phyloP scores from a whole-genome alignment of 2,888 invertebrate species.

The Lypha dubia region DNA sequence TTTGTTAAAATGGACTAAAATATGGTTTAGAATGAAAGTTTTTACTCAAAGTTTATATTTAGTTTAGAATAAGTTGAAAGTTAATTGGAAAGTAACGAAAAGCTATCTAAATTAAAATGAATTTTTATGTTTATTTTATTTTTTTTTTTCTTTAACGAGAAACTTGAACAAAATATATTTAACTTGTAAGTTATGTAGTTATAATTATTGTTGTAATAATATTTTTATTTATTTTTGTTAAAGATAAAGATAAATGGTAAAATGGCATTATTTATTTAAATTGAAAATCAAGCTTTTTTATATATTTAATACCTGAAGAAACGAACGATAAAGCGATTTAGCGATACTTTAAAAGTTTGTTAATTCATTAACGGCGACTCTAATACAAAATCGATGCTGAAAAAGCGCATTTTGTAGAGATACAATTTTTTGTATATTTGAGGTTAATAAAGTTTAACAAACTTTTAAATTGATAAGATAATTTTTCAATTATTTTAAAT shows the following conservation, averaged over 20 bases:
- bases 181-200: conserved; percentile 46
- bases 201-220: conserved; percentile 38
- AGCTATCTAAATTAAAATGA: conserved; percentile 58
- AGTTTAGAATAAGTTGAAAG: conserved; percentile 24
- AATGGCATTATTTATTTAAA: conserved; percentile 30
- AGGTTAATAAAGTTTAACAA: conserved; percentile 50
- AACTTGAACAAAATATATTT: conserved; percentile 64
- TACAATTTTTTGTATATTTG: not conserved
- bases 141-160: conserved; percentile 63
- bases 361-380: conserved; percentile 3
- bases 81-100: conserved; percentile 61
- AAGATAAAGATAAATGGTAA: conserved; percentile 10
- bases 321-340: conserved; percentile 52
- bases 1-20: conserved; percentile 22
- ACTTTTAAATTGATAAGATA: conserved; percentile 58
- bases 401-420: not conserved
- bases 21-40: conserved; percentile 25
- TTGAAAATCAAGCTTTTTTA: conserved; percentile 40
- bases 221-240: not conserved
- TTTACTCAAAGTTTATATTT: conserved; percentile 30
- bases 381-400: not conserved
- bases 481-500: conserved; percentile 12
- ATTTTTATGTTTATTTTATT: conserved; percentile 52
- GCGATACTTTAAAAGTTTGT: conserved; percentile 64
- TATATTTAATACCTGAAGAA: conserved; percentile 58